A percentile compares a stretch with the other conserved stretches of the same genome.
phyloP scores from a whole-genome alignment of 1,140 invertebrate genomes.

The Eufriesea mexicana region DNA sequence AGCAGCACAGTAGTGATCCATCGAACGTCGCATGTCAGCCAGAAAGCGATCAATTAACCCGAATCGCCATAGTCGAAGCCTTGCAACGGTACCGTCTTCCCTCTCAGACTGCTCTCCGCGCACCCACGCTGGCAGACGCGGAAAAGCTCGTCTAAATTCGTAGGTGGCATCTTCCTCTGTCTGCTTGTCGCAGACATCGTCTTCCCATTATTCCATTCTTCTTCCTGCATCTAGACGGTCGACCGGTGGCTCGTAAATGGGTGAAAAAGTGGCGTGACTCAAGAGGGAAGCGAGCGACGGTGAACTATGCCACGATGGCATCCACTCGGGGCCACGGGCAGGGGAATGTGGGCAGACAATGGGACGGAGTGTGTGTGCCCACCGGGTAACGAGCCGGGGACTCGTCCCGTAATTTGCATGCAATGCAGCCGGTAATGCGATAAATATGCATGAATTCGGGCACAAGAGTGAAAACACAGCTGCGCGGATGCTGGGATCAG shows the following conservation, averaged over 20 bases:
- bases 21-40: background rate
- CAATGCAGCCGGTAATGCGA: conserved; percentile 58
- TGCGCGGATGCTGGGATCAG: background rate
- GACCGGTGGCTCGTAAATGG: conserved; percentile 59
- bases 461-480: conserved; percentile 53
- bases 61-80: no score
- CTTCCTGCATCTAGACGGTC: background rate
- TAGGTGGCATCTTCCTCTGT: conserved; percentile 41
- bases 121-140: background rate
- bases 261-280: conserved; percentile 71
- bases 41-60: background rate
- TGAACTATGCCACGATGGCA: conserved; percentile 51
- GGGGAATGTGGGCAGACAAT: conserved; percentile 71
- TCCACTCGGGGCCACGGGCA: background rate
- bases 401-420: conserved; percentile 66
- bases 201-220: conserved; percentile 8
- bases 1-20: background rate
- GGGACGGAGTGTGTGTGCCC: conserved; percentile 49
- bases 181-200: background rate
- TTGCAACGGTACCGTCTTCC: conserved; percentile 1
- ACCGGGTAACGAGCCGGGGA: conserved; percentile 44
- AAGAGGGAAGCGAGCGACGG: conserved; percentile 39
- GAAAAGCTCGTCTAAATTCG: conserved; percentile 6
- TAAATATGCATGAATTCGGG: conserved; percentile 68
- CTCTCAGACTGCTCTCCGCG: background rate